Evolutionary conservation across 2,888 invertebrate genomes (phyloP).

Genomic region (Tetrapedia diversipes): DNA sequence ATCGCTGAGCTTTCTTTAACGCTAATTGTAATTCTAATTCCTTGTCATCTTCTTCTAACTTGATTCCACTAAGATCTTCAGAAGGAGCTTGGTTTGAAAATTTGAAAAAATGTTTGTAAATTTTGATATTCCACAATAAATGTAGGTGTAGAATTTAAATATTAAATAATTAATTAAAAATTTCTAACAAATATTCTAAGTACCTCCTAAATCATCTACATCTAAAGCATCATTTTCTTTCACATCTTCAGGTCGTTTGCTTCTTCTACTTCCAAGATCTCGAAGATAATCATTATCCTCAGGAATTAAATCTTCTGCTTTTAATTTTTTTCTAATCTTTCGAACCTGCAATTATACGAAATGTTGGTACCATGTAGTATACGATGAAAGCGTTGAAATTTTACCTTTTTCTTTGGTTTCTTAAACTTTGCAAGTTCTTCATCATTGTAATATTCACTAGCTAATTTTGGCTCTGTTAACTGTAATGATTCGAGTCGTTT

Average conservation of each 20-base stretch:
- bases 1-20: slow-evolving; percentile 88
- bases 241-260: slow-evolving; percentile 76
- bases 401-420: slow-evolving; percentile 91
- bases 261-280: slow-evolving; percentile 82
- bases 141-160: neutral
- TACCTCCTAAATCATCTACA: slow-evolving; percentile 87
- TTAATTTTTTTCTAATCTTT: slow-evolving; percentile 87
- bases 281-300: slow-evolving; percentile 78
- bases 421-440: slow-evolving; percentile 95
- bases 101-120: neutral
- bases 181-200: neutral
- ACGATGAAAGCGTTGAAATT: neutral
- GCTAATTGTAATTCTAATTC: slow-evolving; percentile 88
- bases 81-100: slow-evolving; percentile 62
- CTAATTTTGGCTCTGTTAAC: slow-evolving; percentile 87
- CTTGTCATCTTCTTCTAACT: slow-evolving; percentile 88
- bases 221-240: slow-evolving; percentile 83
- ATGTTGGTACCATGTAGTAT: neutral
- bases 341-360: slow-evolving; percentile 81
- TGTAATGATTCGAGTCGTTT: slow-evolving; percentile 90
- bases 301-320: slow-evolving; percentile 89
- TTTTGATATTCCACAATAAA: slow-evolving; percentile 17
- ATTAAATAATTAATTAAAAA: neutral
- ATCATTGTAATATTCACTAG: slow-evolving; percentile 94
- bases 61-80: slow-evolving; percentile 83